These are phyloP conservation scores for Sebastes dallii DNA, from an alignment of 2,797 vertebrate genomes.

Conservation along the genomic window DNA sequence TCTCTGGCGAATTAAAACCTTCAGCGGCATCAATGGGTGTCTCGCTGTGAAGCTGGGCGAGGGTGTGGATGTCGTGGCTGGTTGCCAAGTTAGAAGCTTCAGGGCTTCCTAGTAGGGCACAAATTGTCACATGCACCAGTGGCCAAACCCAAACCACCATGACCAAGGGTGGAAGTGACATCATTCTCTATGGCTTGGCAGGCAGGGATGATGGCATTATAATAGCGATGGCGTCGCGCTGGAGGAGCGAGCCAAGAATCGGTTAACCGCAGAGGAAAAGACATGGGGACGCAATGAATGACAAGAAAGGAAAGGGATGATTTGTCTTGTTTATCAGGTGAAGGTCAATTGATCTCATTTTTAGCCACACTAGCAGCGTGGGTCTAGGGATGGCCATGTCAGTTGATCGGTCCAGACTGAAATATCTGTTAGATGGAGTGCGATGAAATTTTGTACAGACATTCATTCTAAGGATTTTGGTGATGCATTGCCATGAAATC, in stretches of 20 bases:
- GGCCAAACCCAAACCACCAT: conserved; percentile 82
- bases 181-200: conserved; percentile 82
- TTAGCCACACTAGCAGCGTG: neutral
- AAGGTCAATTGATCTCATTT: conserved; percentile 25
- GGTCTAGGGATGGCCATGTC: neutral
- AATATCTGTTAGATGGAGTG: neutral
- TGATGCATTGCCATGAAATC: neutral
- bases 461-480: neutral
- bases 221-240: conserved; percentile 73
- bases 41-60: conserved; percentile 40
- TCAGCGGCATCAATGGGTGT: conserved; percentile 35
- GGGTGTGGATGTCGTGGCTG: conserved; percentile 64
- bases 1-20: conserved; percentile 39
- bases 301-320: conserved; percentile 50
- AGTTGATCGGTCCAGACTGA: neutral
- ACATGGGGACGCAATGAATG: conserved; percentile 44
- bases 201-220: conserved; percentile 74
- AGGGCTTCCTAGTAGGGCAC: conserved; percentile 74
- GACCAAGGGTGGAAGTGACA: conserved; percentile 86
- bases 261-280: conserved; percentile 72
- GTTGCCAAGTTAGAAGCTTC: conserved; percentile 71
- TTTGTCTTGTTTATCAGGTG: conserved; percentile 60
- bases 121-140: conserved; percentile 80
- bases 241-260: conserved; percentile 63
- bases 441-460: neutral